A percentile compares a stretch with the other conserved stretches of the same genome.
Evolutionary conservation across 1,140 invertebrate species (phyloP).

Genomic region (Drosophila sp.): DNA sequence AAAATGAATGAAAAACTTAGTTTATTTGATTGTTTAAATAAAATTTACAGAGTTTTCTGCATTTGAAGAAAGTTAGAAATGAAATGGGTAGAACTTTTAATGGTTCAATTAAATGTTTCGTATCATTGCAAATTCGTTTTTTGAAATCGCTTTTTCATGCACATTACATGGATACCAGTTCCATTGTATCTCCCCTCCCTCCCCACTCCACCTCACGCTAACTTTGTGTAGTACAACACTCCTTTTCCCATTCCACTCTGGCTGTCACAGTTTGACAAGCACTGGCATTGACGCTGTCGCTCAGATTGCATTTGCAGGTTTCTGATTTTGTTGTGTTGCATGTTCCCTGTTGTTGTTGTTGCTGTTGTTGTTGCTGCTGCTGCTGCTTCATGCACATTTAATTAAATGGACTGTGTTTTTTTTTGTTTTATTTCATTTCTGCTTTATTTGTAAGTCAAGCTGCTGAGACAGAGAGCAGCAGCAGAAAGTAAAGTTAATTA

Average conservation of each 20-base stretch:
- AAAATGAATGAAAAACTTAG: too few species aligned
- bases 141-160: neutral
- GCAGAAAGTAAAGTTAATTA: slow-evolving; percentile 41
- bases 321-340: slow-evolving; percentile 10
- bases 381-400: slow-evolving; percentile 33
- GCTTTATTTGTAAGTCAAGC: slow-evolving; percentile 41
- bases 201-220: neutral
- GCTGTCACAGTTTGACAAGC: slow-evolving; percentile 61
- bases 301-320: slow-evolving; percentile 38
- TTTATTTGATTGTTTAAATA: too few species aligned
- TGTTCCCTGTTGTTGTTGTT: neutral
- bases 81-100: neutral
- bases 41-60: too few species aligned
- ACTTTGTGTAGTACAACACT: slow-evolving; percentile 1
- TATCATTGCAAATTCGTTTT: neutral
- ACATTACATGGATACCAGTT: neutral
- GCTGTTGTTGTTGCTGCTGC: neutral
- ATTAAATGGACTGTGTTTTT: slow-evolving; percentile 30
- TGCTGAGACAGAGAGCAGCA: slow-evolving; percentile 15
- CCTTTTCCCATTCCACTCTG: slow-evolving; percentile 7
- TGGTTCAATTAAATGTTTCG: neutral
- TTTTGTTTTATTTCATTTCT: slow-evolving; percentile 15
- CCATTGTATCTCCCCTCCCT: neutral
- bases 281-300: slow-evolving; percentile 53
- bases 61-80: too few species aligned